Conservation (phyloP, 2,797 vertebrate genomes). For the Betta splendens region DNA sequence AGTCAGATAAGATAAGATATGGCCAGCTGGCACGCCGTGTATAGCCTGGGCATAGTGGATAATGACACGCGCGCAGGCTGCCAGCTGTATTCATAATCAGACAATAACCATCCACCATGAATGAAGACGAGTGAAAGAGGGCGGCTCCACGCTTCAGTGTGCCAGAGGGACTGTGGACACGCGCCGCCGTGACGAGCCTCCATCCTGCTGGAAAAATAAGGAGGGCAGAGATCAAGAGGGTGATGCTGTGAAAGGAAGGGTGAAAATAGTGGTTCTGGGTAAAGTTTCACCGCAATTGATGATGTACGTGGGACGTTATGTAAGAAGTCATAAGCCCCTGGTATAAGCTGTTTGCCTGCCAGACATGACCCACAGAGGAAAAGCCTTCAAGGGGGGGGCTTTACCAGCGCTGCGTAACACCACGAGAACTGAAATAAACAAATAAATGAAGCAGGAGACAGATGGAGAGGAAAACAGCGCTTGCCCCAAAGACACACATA, state of each 20-base stretch:
- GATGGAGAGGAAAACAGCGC: slow-evolving; percentile 36
- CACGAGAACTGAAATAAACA: neutral
- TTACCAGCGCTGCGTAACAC: slow-evolving; percentile 17
- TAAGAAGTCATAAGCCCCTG: slow-evolving; percentile 40
- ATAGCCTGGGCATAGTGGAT: slow-evolving; percentile 33
- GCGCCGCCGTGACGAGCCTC: slow-evolving; percentile 25
- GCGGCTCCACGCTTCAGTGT: slow-evolving; percentile 17
- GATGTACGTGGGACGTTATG: slow-evolving; percentile 25
- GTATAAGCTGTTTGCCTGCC: slow-evolving; percentile 47
- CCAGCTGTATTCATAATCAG: slow-evolving; percentile 52
- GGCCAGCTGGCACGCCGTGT: slow-evolving; percentile 43
- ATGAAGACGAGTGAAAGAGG: slow-evolving; percentile 21
- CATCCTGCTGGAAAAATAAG: neutral
- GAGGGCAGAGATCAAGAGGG: neutral
- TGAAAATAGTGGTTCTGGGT: too few relatives aligned
- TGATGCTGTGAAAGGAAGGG: neutral
- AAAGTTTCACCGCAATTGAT: slow-evolving; percentile 16
- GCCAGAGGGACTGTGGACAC: slow-evolving; percentile 24
- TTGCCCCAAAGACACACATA: slow-evolving; percentile 50
- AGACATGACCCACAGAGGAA: slow-evolving; percentile 58
- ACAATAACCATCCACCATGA: slow-evolving; percentile 47
- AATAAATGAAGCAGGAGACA: slow-evolving; percentile 9
- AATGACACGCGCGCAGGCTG: slow-evolving; percentile 44
- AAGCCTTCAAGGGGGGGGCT: slow-evolving; percentile 15
- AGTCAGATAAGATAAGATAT: slow-evolving; percentile 21